These are phyloP conservation scores for Tauraco erythrolophus DNA, from an alignment of 2,113 vertebrate species.

Conservation along the genomic window DNA sequence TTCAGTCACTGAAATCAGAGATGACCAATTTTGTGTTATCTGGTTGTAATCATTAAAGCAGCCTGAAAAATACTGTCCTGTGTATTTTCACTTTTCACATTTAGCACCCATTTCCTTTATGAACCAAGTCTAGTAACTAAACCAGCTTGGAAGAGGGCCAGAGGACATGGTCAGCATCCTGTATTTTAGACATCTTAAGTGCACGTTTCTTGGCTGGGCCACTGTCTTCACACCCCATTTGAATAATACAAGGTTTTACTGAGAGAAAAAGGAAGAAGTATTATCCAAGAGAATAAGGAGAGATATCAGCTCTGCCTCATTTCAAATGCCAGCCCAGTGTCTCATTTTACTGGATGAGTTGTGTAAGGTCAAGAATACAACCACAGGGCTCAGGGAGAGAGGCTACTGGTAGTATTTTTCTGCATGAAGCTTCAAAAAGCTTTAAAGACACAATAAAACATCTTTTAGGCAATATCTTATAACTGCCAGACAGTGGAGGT, in stretches of 20 bases:
- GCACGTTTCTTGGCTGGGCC: not conserved
- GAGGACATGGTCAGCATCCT: not conserved
- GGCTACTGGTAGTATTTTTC: not conserved
- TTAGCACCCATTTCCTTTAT: conserved; percentile 25
- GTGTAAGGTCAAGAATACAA: not conserved
- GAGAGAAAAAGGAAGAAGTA: not conserved
- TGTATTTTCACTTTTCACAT: not conserved
- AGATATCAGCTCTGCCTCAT: not conserved
- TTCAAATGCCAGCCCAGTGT: not conserved
- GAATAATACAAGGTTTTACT: conserved; percentile 27
- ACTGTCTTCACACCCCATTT: not conserved
- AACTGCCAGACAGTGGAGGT: not conserved
- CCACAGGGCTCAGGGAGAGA: not conserved
- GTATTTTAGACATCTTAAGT: conserved; percentile 26
- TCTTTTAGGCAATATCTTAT: not conserved
- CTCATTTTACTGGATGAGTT: not conserved
- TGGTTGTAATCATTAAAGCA: not conserved
- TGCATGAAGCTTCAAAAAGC: not conserved
- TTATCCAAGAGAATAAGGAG: not conserved
- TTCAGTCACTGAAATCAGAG: not conserved
- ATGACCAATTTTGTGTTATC: not conserved
- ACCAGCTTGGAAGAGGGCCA: conserved; percentile 12
- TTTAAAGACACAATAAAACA: not conserved
- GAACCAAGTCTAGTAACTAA: not conserved
- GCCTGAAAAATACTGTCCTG: not conserved